Base-by-base conservation (phyloP, 2,113 vertebrate genomes). In the Strigops habroptila region DNA sequence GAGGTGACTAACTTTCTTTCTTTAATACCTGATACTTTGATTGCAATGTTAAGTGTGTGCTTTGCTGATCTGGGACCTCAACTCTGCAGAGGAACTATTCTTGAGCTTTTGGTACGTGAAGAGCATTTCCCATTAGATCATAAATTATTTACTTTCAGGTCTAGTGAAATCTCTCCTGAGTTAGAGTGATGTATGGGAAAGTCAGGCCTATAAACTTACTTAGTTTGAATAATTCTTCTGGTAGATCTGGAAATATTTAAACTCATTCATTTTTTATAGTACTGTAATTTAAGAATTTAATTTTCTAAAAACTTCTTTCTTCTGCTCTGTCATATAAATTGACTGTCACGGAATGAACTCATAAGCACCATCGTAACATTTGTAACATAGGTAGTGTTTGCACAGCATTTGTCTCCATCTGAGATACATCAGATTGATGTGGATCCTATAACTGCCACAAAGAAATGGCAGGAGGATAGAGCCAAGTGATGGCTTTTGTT, bases 181-280 rank as follows among this genome's bases (percentile, higher is more conserved):
- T 93, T 84, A 93, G 53, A 88, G 83, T 94, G 95, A 97, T 93
- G 48, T 91, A 96, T 92, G 70, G 41, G 62, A 91, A 95, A 96
- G 83, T 57, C 83, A 96, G 88, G 89, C 86, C 88, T 89, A 89
- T 89, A 93, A 90, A 92, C 86, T 81, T 73, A 87, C 86, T 86
- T 69, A 64, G 86, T 93, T 95, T 95, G 86, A 96, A 87, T 95
- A 92, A 95, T 96, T 97, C 93, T 95, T 96, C 67, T 94, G 77
- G 92, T 93, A 59, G 88, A 64, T 95, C 91, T 96, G 96, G 96
- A 96, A 96, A 96, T 94, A 82, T 97, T 97, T 95, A 93, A 96
- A 84, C 74, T 73, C 57, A 52, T 91, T 94, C 30, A 74, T 94
- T 91, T 90, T 92, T 94, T 49, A 73, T 79, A 63, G 62, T 44